A percentile compares a stretch with the other conserved stretches of the same genome.
phyloP scores from a whole-genome alignment of 2,888 invertebrate species.

The Orgyia antiqua region DNA sequence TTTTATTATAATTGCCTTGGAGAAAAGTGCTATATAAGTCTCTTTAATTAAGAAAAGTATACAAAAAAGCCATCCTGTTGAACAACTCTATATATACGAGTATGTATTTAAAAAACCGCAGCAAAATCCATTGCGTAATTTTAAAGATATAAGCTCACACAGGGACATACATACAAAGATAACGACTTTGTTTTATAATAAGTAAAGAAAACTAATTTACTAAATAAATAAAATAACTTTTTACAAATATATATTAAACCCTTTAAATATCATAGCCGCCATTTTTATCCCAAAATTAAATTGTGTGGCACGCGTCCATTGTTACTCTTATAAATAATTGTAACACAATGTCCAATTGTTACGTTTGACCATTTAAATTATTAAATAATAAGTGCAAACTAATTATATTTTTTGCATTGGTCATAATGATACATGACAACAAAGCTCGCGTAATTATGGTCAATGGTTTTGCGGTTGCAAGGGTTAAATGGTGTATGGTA shows the following conservation, averaged over 20 bases:
- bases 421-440: conserved; percentile 36
- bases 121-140: too few species aligned
- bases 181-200: too few species aligned
- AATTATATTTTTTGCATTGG: conserved; percentile 58
- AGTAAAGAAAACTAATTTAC: too few species aligned
- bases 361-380: conserved; percentile 51
- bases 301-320: conserved; percentile 53
- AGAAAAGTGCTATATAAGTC: not conserved
- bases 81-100: too few species aligned
- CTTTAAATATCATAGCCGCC: conserved; percentile 23
- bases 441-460: conserved; percentile 41
- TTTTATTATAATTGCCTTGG: too few species aligned
- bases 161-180: too few species aligned
- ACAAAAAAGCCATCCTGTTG: conserved; percentile 32
- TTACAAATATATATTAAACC: conserved; percentile 37
- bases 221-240: too few species aligned
- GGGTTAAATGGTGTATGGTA: conserved; percentile 20
- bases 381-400: conserved; percentile 46
- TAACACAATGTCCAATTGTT: conserved; percentile 47
- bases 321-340: conserved; percentile 49
- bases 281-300: conserved; percentile 44
- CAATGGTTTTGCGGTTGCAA: conserved; percentile 26
- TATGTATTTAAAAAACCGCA: too few species aligned
- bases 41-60: not conserved
- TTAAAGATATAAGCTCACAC: too few species aligned